A percentile compares a stretch with the other conserved stretches of the same genome.
phyloP scores from a whole-genome alignment of 1,140 invertebrate genomes.

The Chironomus striatipennis region DNA sequence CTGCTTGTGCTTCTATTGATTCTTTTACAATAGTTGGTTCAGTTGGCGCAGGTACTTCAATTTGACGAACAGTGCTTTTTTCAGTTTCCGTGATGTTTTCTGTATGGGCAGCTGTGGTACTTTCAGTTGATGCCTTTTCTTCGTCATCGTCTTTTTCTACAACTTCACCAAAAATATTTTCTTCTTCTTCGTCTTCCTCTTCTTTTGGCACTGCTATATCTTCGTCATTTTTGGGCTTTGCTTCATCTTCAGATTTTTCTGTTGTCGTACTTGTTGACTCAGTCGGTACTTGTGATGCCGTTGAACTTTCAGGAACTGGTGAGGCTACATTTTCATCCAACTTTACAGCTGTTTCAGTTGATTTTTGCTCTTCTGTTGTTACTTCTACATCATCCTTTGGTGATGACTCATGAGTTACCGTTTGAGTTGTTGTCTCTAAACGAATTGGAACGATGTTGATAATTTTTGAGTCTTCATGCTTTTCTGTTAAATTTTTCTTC shows the following conservation, averaged over 20 bases:
- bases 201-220: constrained; percentile 21
- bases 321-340: background rate
- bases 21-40: background rate
- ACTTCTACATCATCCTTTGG: constrained; percentile 25
- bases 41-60: no score
- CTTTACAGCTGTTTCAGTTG: constrained; percentile 30
- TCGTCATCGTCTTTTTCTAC: background rate
- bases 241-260: constrained; percentile 13
- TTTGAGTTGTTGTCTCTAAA: constrained; percentile 30
- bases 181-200: constrained; percentile 18
- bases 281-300: constrained; percentile 10
- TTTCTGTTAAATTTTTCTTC: background rate
- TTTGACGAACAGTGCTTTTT: no score
- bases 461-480: background rate
- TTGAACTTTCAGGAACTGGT: background rate
- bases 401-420: background rate
- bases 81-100: background rate
- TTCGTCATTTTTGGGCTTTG: constrained; percentile 24
- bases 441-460: background rate
- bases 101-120: background rate
- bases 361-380: constrained; percentile 27
- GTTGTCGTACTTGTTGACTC: constrained; percentile 18
- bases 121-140: background rate
- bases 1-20: constrained; percentile 25
- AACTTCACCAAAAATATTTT: no score